Conservation (phyloP, 2,113 vertebrate genomes). For the Gopherus flavomarginatus region DNA sequence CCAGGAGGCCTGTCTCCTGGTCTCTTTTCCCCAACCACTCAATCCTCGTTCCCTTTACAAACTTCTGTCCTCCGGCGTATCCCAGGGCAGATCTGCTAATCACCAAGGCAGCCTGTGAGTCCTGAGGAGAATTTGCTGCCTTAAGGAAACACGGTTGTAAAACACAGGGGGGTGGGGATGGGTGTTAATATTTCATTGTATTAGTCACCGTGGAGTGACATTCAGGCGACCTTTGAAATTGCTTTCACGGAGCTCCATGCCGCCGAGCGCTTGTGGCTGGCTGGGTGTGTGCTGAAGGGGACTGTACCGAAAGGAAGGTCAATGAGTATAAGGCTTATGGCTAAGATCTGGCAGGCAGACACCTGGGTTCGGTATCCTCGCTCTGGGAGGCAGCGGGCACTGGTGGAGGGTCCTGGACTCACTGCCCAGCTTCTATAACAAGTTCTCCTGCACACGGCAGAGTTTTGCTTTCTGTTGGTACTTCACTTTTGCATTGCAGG, state of each 20-base stretch:
- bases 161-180: too few relatives aligned
- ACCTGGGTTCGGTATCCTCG: neutral
- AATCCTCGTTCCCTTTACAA: neutral
- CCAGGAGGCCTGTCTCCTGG: neutral
- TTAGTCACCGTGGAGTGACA: neutral
- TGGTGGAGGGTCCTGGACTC: neutral
- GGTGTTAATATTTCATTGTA: neutral
- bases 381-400: neutral
- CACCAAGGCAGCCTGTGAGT: neutral
- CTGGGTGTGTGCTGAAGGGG: too few relatives aligned
- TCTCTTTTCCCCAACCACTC: neutral
- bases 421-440: neutral
- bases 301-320: neutral
- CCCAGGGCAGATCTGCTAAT: neutral
- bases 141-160: neutral
- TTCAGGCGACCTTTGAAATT: neutral
- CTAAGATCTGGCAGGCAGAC: neutral
- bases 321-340: neutral
- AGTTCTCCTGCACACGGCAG: neutral
- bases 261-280: too few relatives aligned
- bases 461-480: neutral
- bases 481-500: neutral
- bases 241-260: neutral
- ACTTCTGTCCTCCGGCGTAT: neutral
- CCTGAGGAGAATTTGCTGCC: neutral